These are phyloP conservation scores for Nerophis lumbriciformis DNA, from an alignment of 2,113 vertebrate genomes.

Conservation along the genomic window DNA sequence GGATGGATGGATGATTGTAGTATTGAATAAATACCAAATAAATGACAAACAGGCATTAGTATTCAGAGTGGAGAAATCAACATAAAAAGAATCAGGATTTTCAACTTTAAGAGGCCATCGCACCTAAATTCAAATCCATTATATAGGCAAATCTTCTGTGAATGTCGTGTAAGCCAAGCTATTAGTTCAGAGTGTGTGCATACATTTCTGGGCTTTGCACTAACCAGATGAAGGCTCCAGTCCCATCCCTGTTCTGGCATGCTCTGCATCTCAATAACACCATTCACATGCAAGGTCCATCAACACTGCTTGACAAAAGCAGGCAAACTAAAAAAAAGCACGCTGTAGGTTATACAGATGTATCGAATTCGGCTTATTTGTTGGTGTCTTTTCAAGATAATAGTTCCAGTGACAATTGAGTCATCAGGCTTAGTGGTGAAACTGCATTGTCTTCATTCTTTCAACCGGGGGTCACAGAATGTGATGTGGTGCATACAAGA, in stretches of 20 bases:
- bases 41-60: slow-evolving; percentile 19
- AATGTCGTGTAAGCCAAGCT: slow-evolving; percentile 23
- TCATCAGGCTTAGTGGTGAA: not conserved
- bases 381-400: not conserved
- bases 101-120: slow-evolving; percentile 14
- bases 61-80: slow-evolving; percentile 20
- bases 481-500: not conserved
- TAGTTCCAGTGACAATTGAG: not conserved
- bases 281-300: slow-evolving; percentile 51
- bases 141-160: slow-evolving; percentile 29
- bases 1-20: too few relatives aligned
- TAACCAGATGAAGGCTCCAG: slow-evolving; percentile 23
- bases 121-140: slow-evolving; percentile 1
- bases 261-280: slow-evolving; percentile 51
- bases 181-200: slow-evolving; percentile 34
- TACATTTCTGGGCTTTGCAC: slow-evolving; percentile 43
- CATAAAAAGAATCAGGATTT: slow-evolving; percentile 3
- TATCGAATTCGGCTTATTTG: slow-evolving; percentile 4
- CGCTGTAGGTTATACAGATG: slow-evolving; percentile 10
- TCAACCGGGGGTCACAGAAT: not conserved
- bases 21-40: slow-evolving; percentile 22
- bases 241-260: slow-evolving; percentile 29
- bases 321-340: slow-evolving; percentile 9
- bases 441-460: slow-evolving; percentile 11
- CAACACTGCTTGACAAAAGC: slow-evolving; percentile 31